Percentiles rank a stretch among this genome's conserved stretches.
Evolutionary conservation across 2,888 invertebrate species (phyloP).

Genomic region (Selenia dentaria): DNA sequence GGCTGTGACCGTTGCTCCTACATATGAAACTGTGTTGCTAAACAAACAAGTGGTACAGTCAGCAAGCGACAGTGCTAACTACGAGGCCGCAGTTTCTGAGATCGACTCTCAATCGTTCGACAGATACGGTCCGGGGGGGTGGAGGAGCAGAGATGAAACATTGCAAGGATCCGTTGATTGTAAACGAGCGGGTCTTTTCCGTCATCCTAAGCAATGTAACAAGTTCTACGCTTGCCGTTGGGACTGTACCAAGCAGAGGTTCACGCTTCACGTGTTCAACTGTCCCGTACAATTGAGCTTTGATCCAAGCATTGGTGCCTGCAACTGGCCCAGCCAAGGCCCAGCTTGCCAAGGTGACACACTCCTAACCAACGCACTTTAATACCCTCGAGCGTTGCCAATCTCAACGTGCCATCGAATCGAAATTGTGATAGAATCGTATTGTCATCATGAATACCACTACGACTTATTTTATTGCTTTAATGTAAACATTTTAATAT

Average conservation of each 20-base stretch:
- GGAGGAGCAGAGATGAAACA: conserved; percentile 84
- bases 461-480: background rate
- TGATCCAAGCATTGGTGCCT: conserved; percentile 90
- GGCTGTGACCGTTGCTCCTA: conserved; percentile 70
- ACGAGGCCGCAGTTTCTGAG: conserved; percentile 30
- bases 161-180: conserved; percentile 86
- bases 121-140: conserved; percentile 86
- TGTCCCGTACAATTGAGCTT: conserved; percentile 92
- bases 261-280: conserved; percentile 90
- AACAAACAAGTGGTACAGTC: conserved; percentile 63
- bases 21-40: conserved; percentile 67
- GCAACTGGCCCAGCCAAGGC: conserved; percentile 93
- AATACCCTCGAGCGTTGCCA: conserved; percentile 42
- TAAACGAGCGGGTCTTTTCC: conserved; percentile 85
- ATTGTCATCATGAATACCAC: conserved; percentile 59
- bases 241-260: conserved; percentile 90
- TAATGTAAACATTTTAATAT: conserved; percentile 29
- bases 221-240: conserved; percentile 93
- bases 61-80: conserved; percentile 43
- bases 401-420: conserved; percentile 78
- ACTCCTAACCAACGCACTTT: conserved; percentile 82
- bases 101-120: conserved; percentile 80
- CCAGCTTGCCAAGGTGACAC: conserved; percentile 91
- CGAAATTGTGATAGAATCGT: conserved; percentile 66
- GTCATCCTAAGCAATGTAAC: conserved; percentile 91